Evolutionary conservation across 2,888 invertebrate species (phyloP).

Genomic region (Callimorpha dominula): DNA sequence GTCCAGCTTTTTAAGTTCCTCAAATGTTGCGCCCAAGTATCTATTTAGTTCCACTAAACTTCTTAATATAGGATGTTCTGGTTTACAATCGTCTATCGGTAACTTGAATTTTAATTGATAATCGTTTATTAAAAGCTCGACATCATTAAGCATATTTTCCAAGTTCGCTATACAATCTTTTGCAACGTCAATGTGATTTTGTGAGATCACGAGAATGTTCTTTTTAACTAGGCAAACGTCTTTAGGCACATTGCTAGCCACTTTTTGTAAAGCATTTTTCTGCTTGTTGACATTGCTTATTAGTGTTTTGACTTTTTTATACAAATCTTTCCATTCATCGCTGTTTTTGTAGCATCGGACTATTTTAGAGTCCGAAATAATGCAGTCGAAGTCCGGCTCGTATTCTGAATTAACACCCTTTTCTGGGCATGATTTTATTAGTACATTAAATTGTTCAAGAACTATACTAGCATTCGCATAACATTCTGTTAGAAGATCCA

Average conservation of each 20-base stretch:
- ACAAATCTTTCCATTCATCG: constrained; percentile 73
- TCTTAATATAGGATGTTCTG: constrained; percentile 71
- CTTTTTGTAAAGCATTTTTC: constrained; percentile 70
- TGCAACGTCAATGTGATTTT: constrained; percentile 71
- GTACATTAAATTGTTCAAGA: constrained; percentile 89
- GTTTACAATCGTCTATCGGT: constrained; percentile 48
- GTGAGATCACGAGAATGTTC: constrained; percentile 62
- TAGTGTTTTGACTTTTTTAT: constrained; percentile 69
- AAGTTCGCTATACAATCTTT: constrained; percentile 68
- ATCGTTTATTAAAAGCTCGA: constrained; percentile 63
- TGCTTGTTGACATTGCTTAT: constrained; percentile 72
- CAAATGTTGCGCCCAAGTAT: constrained; percentile 63
- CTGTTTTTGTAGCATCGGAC: constrained; percentile 74
- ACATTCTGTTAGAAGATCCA: constrained; percentile 78
- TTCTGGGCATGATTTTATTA: constrained; percentile 87
- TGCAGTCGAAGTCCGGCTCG: constrained; percentile 74
- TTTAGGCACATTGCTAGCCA: constrained; percentile 65
- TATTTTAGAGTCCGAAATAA: constrained; percentile 73
- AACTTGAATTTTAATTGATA: constrained; percentile 69
- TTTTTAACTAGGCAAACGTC: constrained; percentile 58
- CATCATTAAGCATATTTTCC: constrained; percentile 59
- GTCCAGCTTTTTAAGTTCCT: constrained; percentile 62
- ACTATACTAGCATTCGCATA: constrained; percentile 84
- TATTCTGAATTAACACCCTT: constrained; percentile 54
- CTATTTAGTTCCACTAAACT: constrained; percentile 64